A percentile compares a stretch with the other conserved stretches of the same genome.
Conservation (phyloP, 2,797 vertebrate genomes). For the Ficedula albicollis region DNA sequence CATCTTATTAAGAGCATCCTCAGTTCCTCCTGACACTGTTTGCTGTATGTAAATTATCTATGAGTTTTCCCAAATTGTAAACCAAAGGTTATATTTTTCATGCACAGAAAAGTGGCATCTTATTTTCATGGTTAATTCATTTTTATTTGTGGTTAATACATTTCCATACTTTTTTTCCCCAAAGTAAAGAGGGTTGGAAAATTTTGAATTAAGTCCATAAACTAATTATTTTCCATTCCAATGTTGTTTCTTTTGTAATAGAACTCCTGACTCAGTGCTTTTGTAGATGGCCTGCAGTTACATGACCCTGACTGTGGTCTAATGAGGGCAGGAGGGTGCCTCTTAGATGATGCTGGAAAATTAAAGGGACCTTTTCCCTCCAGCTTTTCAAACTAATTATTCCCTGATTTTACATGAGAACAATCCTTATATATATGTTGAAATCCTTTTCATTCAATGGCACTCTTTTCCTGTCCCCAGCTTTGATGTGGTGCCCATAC, state of each 20-base stretch:
- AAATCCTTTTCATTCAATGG: background rate
- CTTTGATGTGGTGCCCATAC: background rate
- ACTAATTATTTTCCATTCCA: constrained; percentile 31
- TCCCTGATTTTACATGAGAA: background rate
- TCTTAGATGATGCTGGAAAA: background rate
- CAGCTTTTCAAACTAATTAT: background rate
- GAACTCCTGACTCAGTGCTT: constrained; percentile 13
- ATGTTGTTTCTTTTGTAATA: background rate
- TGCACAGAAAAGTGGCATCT: background rate
- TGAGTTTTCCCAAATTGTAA: background rate
- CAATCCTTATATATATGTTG: background rate
- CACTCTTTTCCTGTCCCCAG: background rate
- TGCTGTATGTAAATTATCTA: background rate
- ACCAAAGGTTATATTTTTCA: background rate
- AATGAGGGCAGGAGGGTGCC: background rate
- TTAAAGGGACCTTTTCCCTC: background rate
- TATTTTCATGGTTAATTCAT: background rate
- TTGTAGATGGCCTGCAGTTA: background rate
- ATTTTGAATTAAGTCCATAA: constrained; percentile 25
- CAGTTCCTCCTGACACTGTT: background rate
- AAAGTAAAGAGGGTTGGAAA: background rate
- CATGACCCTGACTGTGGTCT: background rate
- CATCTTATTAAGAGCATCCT: background rate
- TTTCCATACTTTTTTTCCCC: background rate
- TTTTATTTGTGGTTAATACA: background rate